phyloP scores from a whole-genome alignment of 2,888 invertebrate genomes.

The Pardosa pseudoannulata region DNA sequence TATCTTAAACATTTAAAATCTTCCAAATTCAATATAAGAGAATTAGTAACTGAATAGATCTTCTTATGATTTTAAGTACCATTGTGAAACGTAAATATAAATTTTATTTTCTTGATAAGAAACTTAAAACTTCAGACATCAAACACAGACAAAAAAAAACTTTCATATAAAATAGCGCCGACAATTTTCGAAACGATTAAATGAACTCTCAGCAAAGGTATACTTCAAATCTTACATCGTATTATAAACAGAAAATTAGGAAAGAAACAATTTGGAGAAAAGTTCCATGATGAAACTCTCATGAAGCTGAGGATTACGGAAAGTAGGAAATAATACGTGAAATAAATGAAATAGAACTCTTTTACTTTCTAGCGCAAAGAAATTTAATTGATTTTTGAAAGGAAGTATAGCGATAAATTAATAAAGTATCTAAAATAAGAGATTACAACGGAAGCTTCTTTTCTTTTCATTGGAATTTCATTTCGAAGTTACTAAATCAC shows the following conservation, averaged over 20 bases:
- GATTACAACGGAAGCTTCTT: neutral
- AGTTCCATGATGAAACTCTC: neutral
- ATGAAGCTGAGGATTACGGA: neutral
- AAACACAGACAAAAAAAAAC: too few species aligned
- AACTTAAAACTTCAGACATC: too few species aligned
- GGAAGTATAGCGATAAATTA: neutral
- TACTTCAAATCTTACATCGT: too few species aligned
- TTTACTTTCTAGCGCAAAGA: neutral
- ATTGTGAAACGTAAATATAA: too few species aligned
- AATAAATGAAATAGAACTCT: neutral
- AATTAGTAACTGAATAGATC: too few species aligned
- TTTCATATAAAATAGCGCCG: too few species aligned
- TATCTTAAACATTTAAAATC: too few species aligned
- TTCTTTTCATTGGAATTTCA: neutral
- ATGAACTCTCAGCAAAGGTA: too few species aligned
- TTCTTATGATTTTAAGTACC: too few species aligned
- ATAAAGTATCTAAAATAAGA: neutral
- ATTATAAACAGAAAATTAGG: neutral
- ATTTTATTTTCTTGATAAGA: too few species aligned
- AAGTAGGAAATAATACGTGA: neutral
- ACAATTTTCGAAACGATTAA: too few species aligned
- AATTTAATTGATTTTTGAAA: slow-evolving; percentile 12
- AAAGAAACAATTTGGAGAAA: neutral
- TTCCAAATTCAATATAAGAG: too few species aligned
- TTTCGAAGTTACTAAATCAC: neutral